Conservation (phyloP, 1,140 invertebrate genomes). For the Ips nitidus region DNA sequence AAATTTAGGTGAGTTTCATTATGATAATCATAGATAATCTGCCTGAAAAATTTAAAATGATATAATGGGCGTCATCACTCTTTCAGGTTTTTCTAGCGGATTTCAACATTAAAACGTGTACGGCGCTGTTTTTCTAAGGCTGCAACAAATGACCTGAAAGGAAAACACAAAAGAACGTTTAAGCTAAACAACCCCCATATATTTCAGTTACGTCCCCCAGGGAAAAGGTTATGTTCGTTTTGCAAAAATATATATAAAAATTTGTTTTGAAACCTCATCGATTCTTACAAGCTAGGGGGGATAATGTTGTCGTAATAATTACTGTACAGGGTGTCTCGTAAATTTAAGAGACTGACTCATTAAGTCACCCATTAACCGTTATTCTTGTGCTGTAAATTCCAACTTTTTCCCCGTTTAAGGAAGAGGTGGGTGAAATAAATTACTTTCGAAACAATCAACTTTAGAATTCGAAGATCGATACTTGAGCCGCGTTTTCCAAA, state of each 20-base stretch:
- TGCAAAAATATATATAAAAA: slow-evolving; percentile 14
- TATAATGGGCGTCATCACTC: too few relatives aligned
- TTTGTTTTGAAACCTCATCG: slow-evolving; percentile 8
- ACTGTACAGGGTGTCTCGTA: not conserved
- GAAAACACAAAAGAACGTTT: slow-evolving; percentile 20
- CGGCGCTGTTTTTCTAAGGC: slow-evolving; percentile 12
- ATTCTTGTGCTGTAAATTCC: slow-evolving; percentile 3
- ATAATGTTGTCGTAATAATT: not conserved
- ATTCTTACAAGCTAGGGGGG: slow-evolving; percentile 1
- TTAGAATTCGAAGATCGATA: slow-evolving; percentile 22
- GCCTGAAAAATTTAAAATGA: too few relatives aligned
- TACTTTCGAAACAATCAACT: slow-evolving; percentile 23
- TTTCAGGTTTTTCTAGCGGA: not conserved
- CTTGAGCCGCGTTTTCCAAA: slow-evolving; percentile 6
- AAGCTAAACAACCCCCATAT: slow-evolving; percentile 23
- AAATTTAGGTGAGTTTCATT: too few relatives aligned
- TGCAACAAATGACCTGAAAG: slow-evolving; percentile 25
- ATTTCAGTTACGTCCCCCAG: slow-evolving; percentile 17
- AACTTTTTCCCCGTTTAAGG: slow-evolving; percentile 4
- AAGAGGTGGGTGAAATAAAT: slow-evolving; percentile 12
- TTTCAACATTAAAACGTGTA: slow-evolving; percentile 7
- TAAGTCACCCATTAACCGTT: not conserved
- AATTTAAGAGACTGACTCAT: not conserved
- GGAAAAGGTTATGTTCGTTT: slow-evolving; percentile 23
- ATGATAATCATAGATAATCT: too few relatives aligned